phyloP scores from a whole-genome alignment of 2,888 invertebrate species.

The Fragum sueziense region DNA sequence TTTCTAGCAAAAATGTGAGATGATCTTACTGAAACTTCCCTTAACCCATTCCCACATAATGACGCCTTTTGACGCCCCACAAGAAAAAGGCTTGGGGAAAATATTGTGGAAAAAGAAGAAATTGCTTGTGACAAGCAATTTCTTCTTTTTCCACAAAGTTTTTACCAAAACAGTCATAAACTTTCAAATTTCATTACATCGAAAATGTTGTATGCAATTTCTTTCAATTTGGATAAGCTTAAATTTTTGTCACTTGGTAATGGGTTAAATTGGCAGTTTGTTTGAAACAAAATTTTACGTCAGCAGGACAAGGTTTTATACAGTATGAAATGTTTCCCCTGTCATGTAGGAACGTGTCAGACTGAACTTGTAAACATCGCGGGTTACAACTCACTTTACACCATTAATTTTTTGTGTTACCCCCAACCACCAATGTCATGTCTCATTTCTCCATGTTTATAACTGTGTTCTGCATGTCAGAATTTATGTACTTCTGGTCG shows the following conservation, averaged over 20 bases:
- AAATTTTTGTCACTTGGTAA: no score
- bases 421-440: neutral
- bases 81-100: neutral
- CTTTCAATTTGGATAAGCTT: no score
- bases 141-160: neutral
- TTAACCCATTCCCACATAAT: conserved; percentile 6
- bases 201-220: neutral
- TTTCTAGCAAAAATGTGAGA: no score
- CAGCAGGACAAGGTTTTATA: neutral
- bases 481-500: neutral
- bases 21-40: no score
- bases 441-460: neutral
- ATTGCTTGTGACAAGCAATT: neutral
- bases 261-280: no score
- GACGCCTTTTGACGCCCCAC: neutral
- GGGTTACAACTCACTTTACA: conserved; percentile 8
- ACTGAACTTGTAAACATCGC: neutral
- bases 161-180: neutral
- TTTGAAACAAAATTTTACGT: no score
- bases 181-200: neutral
- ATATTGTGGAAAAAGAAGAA: conserved; percentile 1
- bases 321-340: conserved; percentile 6
- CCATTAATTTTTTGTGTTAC: conserved; percentile 9
- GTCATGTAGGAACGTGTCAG: conserved; percentile 3
- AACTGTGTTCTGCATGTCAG: no score